A percentile compares a stretch with the other conserved stretches of the same genome.
Evolutionary conservation across 2,113 vertebrate genomes (phyloP).

Genomic region (Ammospiza nelsoni): DNA sequence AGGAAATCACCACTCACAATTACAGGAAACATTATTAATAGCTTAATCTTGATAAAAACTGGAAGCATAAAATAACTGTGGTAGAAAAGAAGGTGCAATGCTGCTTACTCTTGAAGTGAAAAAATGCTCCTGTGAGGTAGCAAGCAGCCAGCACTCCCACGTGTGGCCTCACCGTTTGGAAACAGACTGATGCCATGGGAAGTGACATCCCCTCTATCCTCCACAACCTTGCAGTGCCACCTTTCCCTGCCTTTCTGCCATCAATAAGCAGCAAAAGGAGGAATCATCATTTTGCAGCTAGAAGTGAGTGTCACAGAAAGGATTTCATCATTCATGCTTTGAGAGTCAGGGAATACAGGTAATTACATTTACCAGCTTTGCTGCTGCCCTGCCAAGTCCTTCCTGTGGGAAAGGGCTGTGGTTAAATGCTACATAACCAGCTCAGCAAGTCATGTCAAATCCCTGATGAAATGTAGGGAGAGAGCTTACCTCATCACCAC

Average conservation of each 20-base stretch:
- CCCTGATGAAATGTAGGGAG: neutral
- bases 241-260: neutral
- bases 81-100: neutral
- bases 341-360: neutral
- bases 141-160: neutral
- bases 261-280: neutral
- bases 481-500: constrained; percentile 29
- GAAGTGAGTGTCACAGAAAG: neutral
- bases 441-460: constrained; percentile 12
- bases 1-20: neutral
- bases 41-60: constrained; percentile 22
- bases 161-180: neutral
- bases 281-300: neutral
- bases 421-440: constrained; percentile 31
- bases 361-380: neutral
- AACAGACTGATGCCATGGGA: neutral
- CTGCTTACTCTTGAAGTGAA: neutral
- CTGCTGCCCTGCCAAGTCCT: neutral
- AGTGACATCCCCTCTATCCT: neutral
- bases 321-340: neutral
- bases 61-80: neutral
- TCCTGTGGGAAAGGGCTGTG: constrained; percentile 51
- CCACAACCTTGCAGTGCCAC: neutral
- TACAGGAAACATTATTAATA: constrained; percentile 46
- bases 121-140: neutral